These are phyloP conservation scores for Drosophila siamana DNA, from an alignment of 2,888 invertebrate species.

Conservation along the genomic window DNA sequence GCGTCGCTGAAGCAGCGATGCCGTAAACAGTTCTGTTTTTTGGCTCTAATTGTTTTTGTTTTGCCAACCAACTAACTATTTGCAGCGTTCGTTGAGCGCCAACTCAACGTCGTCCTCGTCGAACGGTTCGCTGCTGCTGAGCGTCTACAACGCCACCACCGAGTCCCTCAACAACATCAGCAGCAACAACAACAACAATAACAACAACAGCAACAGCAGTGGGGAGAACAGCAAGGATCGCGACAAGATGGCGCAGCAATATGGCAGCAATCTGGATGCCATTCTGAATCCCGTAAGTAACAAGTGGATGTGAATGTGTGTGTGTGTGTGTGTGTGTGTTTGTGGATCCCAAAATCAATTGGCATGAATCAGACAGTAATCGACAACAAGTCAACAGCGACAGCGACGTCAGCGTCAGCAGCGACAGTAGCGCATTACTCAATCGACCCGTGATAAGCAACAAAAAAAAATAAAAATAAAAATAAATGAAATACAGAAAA, in stretches of 20 bases:
- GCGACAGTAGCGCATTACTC: constrained; percentile 53
- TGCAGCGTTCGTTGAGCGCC: constrained; percentile 81
- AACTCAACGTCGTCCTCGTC: constrained; percentile 75
- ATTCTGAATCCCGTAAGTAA: constrained; percentile 83
- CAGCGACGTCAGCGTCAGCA: background rate
- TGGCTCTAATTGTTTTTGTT: constrained; percentile 2
- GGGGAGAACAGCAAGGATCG: constrained; percentile 57
- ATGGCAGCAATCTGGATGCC: constrained; percentile 79
- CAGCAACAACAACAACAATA: constrained; percentile 48
- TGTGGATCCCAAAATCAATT: constrained; percentile 6
- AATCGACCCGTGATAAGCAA: constrained; percentile 67
- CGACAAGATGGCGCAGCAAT: constrained; percentile 73
- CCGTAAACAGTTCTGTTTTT: constrained; percentile 7
- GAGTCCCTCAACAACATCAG: constrained; percentile 56
- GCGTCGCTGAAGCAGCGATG: constrained; percentile 15
- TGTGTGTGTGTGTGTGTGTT: background rate
- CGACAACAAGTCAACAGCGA: constrained; percentile 3
- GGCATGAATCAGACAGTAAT: constrained; percentile 38
- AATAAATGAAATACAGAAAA: constrained; percentile 6
- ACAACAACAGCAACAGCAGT: constrained; percentile 51
- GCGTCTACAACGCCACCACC: constrained; percentile 67
- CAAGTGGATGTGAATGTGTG: background rate
- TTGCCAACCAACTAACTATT: constrained; percentile 8
- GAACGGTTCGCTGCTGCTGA: constrained; percentile 79
- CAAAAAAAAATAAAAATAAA: background rate